phyloP scores from a whole-genome alignment of 2,113 vertebrate species.

The Crypturellus undulatus region DNA sequence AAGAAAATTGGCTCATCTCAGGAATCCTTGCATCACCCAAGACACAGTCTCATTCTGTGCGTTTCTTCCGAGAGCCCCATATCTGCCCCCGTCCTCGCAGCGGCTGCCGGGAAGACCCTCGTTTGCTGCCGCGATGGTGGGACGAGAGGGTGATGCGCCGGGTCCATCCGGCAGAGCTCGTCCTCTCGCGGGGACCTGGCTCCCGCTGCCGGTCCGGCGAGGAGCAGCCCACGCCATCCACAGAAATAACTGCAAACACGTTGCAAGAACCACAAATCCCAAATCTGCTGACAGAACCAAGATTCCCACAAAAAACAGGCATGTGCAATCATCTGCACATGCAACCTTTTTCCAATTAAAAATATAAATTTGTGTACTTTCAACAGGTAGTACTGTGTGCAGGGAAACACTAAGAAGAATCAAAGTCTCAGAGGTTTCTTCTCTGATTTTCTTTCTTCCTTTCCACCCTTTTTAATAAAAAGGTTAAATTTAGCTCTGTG shows the following conservation, averaged over 20 bases:
- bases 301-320: not conserved
- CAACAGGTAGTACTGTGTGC: not conserved
- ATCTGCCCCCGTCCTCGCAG: not conserved
- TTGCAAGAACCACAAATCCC: not conserved
- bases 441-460: not conserved
- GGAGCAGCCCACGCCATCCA: not conserved
- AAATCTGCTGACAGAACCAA: not conserved
- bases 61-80: not conserved
- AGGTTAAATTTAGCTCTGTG: not conserved
- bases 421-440: not conserved
- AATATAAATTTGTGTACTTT: not conserved
- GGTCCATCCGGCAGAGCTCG: not conserved
- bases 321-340: not conserved
- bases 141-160: not conserved
- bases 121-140: not conserved
- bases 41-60: not conserved
- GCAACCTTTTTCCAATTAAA: not conserved
- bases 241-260: not conserved
- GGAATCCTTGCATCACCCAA: not conserved
- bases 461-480: not conserved
- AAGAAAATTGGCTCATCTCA: not conserved
- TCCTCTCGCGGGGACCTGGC: not conserved
- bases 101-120: fast-evolving
- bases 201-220: not conserved
- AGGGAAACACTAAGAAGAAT: not conserved